A percentile compares a stretch with the other conserved stretches of the same genome.
Conservation (phyloP, 2,113 vertebrate genomes). For the Empidonax alnorum region DNA sequence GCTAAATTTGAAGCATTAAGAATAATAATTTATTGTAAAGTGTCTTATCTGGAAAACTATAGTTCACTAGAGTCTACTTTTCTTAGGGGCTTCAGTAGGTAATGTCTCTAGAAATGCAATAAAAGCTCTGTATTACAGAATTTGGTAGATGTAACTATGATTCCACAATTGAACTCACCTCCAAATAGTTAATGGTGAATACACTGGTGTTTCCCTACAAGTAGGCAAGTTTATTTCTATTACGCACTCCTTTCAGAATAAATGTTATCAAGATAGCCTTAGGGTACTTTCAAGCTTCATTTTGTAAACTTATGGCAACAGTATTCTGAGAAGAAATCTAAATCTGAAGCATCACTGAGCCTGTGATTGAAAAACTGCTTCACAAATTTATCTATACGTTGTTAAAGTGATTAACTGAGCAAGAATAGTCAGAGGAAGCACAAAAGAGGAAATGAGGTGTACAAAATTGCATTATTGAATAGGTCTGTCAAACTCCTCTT, state of each 20-base stretch:
- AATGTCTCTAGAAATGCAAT: neutral
- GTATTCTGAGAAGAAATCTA: slow-evolving; percentile 10
- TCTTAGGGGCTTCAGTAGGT: neutral
- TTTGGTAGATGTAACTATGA: neutral
- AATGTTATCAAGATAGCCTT: neutral
- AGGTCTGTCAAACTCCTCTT: neutral
- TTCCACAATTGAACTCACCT: neutral
- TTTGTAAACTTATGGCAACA: slow-evolving; percentile 24
- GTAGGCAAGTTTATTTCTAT: slow-evolving; percentile 31
- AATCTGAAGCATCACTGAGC: slow-evolving; percentile 13
- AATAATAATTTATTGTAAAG: neutral
- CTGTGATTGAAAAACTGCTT: slow-evolving; percentile 15
- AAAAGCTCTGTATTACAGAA: neutral
- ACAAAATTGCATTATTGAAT: neutral
- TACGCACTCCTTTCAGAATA: neutral
- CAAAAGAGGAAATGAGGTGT: neutral
- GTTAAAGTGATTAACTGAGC: slow-evolving; percentile 1
- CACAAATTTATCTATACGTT: slow-evolving; percentile 1
- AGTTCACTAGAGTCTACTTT: neutral
- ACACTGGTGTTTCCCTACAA: neutral
- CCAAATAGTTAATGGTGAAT: neutral
- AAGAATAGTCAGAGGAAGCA: neutral
- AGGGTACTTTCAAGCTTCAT: slow-evolving; percentile 46
- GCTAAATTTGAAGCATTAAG: neutral
- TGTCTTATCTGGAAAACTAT: neutral